These are phyloP conservation scores for Drosophila parvula DNA, from an alignment of 1,140 invertebrate genomes.

Conservation along the genomic window DNA sequence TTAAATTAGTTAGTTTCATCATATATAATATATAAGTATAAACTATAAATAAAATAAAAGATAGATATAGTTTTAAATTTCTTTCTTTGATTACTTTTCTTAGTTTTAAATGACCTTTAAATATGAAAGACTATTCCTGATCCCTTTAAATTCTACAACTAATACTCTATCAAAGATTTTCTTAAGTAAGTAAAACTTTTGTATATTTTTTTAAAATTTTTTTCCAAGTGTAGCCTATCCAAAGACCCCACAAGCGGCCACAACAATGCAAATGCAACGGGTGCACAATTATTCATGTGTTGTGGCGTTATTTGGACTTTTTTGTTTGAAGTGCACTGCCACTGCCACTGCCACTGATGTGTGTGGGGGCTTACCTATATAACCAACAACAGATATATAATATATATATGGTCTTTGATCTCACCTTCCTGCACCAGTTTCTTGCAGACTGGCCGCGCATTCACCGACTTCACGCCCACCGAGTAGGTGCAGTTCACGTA, in stretches of 20 bases:
- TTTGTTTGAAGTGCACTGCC: conserved; percentile 16
- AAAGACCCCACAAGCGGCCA: conserved; percentile 41
- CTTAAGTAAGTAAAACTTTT: too few species aligned
- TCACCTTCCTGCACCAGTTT: conserved; percentile 84
- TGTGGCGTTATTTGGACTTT: conserved; percentile 14
- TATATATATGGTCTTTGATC: conserved; percentile 16
- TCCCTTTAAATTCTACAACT: too few species aligned
- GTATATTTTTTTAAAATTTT: too few species aligned
- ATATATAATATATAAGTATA: too few species aligned
- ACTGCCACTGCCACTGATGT: neutral
- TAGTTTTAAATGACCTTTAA: too few species aligned
- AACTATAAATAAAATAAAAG: too few species aligned
- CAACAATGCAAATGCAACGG: conserved; percentile 48
- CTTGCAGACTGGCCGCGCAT: conserved; percentile 82
- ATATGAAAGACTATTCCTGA: too few species aligned
- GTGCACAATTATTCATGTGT: conserved; percentile 39
- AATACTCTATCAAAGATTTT: too few species aligned
- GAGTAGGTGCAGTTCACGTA: conserved; percentile 83
- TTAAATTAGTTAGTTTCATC: too few species aligned
- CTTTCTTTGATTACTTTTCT: neutral
- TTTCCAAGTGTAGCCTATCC: conserved; percentile 8
- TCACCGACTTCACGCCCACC: conserved; percentile 73
- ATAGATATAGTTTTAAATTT: too few species aligned
- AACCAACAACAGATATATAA: neutral
- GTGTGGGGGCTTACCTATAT: neutral